A percentile compares a stretch with the other conserved stretches of the same genome.
Conservation (phyloP, 2,113 vertebrate genomes). For the Campylomormyrus numenius region DNA sequence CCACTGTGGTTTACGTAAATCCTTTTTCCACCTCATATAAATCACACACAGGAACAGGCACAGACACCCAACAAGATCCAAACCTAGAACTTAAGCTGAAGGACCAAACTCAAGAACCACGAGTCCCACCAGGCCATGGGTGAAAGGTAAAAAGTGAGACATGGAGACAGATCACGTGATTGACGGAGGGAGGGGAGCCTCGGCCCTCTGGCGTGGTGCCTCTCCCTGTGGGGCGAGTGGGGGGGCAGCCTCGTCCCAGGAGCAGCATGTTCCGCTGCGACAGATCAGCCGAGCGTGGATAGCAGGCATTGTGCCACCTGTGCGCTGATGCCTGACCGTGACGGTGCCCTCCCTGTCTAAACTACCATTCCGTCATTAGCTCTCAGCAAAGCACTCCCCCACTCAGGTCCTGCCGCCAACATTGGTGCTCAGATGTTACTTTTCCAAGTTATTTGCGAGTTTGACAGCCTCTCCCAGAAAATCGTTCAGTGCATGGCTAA, state of each 20-base stretch:
- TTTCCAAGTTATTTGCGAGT: not conserved
- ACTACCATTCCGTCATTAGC: not conserved
- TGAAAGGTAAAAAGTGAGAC: not conserved
- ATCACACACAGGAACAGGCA: not conserved
- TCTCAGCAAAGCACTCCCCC: not conserved
- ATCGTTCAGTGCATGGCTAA: not conserved
- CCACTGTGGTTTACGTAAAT: not conserved
- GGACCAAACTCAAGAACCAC: not conserved
- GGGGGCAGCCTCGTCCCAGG: not conserved
- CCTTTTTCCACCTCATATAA: not conserved
- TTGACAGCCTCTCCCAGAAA: not conserved
- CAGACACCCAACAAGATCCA: not conserved
- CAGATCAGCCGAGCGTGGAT: not conserved
- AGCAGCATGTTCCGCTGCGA: not conserved
- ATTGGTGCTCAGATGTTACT: not conserved
- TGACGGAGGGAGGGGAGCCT: not conserved
- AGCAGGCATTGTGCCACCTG: not conserved
- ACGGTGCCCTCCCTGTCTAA: not conserved
- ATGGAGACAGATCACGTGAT: not conserved
- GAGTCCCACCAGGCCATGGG: not conserved
- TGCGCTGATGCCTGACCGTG: not conserved
- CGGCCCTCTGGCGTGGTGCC: not conserved
- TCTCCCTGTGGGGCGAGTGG: not conserved
- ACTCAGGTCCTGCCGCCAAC: not conserved
- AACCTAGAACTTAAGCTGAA: not conserved